Conservation (phyloP, 2,797 vertebrate species). For the Artibeus jamaicensis region DNA sequence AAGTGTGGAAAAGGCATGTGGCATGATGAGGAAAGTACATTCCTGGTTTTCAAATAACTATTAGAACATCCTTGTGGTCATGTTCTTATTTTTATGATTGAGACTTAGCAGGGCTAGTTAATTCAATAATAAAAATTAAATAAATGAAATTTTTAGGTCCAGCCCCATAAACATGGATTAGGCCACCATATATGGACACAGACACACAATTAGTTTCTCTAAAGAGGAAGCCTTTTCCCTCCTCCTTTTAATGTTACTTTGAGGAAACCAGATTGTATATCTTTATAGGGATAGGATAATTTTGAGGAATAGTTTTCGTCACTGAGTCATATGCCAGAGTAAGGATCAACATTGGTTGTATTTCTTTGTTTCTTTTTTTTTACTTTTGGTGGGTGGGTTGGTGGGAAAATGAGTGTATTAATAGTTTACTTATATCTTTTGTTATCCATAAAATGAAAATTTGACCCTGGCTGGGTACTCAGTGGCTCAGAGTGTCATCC, state of each 20-base stretch:
- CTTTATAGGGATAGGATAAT: not conserved
- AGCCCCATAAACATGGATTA: not conserved
- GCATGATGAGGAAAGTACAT: not conserved
- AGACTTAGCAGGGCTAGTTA: not conserved
- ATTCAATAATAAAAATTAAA: not conserved
- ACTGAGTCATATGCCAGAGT: not conserved
- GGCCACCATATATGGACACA: not conserved
- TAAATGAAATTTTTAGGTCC: not conserved
- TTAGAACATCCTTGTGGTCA: not conserved
- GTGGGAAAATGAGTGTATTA: not conserved
- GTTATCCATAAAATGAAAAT: conserved; percentile 15
- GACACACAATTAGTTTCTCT: not conserved
- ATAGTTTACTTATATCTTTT: conserved; percentile 10
- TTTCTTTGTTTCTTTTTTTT: not conserved
- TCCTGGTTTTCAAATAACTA: not conserved
- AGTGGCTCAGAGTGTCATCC: not conserved
- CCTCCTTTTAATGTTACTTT: not conserved
- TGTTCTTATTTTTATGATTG: not conserved
- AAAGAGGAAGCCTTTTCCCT: not conserved
- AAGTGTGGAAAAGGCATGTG: not conserved
- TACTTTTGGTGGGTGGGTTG: not conserved
- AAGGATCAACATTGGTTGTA: not conserved
- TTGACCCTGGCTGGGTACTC: not conserved
- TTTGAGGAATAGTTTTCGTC: conserved; percentile 16
- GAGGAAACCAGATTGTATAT: not conserved